Evolutionary conservation across 2,113 vertebrate species (phyloP), one percentile per base, ranked within the genome.

Genomic region (Diadophis punctatus): DNA sequence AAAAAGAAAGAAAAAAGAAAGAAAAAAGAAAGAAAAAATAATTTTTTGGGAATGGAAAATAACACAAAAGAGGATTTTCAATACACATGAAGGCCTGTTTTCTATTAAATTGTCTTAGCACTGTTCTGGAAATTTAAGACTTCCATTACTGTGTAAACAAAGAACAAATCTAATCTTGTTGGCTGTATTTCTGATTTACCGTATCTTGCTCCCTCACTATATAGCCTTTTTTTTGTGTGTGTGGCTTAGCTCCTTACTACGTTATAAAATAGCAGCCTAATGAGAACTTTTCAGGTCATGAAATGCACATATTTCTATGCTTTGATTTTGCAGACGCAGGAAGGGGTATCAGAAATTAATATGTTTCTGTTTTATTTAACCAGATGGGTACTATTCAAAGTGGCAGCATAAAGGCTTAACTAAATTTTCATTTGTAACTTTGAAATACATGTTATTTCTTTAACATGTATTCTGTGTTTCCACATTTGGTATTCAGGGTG

Each of bases 351-450:
- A 92, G 43, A 84, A 84, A 58, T 89, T 85, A 92, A 68, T 48
- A 88, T 11, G 68, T 84, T 89, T 89, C 91, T 92, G 87, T 84
- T 92, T 89, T 92, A 23, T 85, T 92, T 89, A 85, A 85, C 52
- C 84, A 14, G 18, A 53, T 89, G 12, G 18, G 46, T 55, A 80
- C 18, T 74, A 85, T 34, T 34, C 39, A 89, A 84, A 89, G 63
- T 84, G 87, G 52, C 87, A 58, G 27, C 55, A 85, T 34, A 92
- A 63, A 74, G 39, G 7, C 6, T 49, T 84, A 56, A 84, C 49
- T n/a, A 55, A 25, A n/a, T 86, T 91, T 85, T 58, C 46, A 86
- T 51, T 90, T 60, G 52, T 55, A 39, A 85, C 53, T 56, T n/a
- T 87, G 86, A 51, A 87, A 51, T 87, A 30, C 48, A n/a, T 39